Evolutionary conservation across 2,797 vertebrate species (phyloP), one percentile per base, ranked within the genome.

Genomic region (Poecilia wingei): DNA sequence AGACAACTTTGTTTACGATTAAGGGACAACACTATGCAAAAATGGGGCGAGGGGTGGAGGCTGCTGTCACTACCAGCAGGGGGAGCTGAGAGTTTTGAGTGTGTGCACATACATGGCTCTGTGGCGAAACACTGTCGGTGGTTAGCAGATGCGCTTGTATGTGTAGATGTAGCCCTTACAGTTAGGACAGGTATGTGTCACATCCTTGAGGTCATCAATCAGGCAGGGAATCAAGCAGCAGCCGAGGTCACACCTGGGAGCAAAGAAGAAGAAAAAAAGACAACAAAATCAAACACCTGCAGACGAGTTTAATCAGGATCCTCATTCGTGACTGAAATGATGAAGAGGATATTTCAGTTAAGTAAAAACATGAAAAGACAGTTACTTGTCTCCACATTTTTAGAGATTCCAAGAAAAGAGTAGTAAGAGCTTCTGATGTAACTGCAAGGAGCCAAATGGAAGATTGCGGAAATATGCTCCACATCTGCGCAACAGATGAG

Each of bases 111-210:
- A 90, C 81, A 88, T 82, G 83, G 93, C 78, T 93, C 80, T 90
- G 79, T 83, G 72, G 77, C 86, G 84, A 86, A 88, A 82, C 75
- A 89, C 85, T 75, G 90, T 92, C 89, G 85, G 85, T 91, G 93
- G 96, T 97, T 97, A 99, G 97, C 98, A 99, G 96, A 98, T 97
- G 94, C 98, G 98, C 94, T 99, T 99, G 96, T 99, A 99, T 74
- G 98, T 99, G 95, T 99, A 99, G 93, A 99, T 99, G 85, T 99
- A 98, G 93, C 97, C 98, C 96, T 99, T 99, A 95, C 98, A 99
- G 95, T 97, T 97, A 84, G 98, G 98, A 91, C 98, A 99, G 51
- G 96, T 98, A 94, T 99, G 98, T 1, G 97, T 99, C 95, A 99
- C 98, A 31, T 99, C 98, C 96, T 99, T 99, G 91, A 99, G 97